These are phyloP conservation scores for Atractosteus spatula DNA, from an alignment of 2,113 vertebrate genomes.

Conservation along the genomic window DNA sequence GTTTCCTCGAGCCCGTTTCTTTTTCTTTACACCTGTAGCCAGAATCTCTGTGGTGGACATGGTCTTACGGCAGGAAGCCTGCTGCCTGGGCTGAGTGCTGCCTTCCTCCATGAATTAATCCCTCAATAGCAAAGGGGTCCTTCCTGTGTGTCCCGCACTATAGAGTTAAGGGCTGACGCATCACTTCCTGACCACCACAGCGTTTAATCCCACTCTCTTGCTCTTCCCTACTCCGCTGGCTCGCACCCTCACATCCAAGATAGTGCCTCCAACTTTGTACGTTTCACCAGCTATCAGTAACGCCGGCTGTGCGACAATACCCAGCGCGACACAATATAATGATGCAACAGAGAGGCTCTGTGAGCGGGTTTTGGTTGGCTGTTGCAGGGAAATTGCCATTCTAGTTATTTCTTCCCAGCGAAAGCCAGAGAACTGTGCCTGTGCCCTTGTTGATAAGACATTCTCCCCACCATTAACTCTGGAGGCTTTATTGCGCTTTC, in stretches of 20 bases:
- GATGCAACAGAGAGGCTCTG: neutral
- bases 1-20: too few relatives aligned
- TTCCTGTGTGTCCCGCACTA: neutral
- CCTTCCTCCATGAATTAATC: neutral
- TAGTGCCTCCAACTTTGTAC: neutral
- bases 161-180: neutral
- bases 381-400: constrained; percentile 7
- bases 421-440: constrained; percentile 17
- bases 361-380: neutral
- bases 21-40: too few relatives aligned
- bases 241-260: neutral
- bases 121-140: neutral
- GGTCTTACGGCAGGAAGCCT: too few relatives aligned
- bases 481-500: constrained; percentile 7
- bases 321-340: neutral
- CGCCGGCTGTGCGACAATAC: constrained; percentile 11
- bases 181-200: neutral
- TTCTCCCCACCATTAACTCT: constrained; percentile 12
- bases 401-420: neutral
- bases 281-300: neutral
- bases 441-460: constrained; percentile 32
- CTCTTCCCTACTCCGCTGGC: constrained; percentile 6
- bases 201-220: neutral
- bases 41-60: too few relatives aligned
- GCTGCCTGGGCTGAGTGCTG: too few relatives aligned